Evolutionary conservation across 1,140 invertebrate genomes (phyloP).

Genomic region (Conus ventricosus): DNA sequence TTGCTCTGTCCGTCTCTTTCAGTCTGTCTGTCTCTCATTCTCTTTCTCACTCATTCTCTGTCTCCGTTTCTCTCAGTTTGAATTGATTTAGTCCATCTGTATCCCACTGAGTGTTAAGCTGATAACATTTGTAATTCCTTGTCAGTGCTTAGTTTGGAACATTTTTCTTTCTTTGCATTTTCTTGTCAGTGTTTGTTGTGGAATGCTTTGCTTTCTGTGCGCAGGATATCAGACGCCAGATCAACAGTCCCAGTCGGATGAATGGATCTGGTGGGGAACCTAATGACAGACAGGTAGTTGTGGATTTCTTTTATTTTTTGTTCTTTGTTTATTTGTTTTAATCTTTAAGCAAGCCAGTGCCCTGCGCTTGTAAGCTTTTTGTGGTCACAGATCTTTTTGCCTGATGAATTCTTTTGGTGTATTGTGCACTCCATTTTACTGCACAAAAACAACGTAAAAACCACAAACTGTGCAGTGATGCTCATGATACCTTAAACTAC

Average conservation of each 20-base stretch:
- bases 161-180: background rate
- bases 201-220: constrained; percentile 53
- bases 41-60: no score
- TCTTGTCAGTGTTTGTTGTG: background rate
- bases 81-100: background rate
- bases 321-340: background rate
- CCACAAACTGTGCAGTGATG: no score
- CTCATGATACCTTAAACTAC: no score
- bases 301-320: background rate
- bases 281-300: constrained; percentile 83
- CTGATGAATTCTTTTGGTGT: background rate
- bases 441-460: no score
- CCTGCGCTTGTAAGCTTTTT: background rate
- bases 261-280: constrained; percentile 80
- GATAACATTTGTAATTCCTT: no score
- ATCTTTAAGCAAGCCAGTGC: no score
- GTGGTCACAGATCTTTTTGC: background rate
- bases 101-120: no score
- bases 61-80: background rate
- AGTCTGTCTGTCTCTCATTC: background rate
- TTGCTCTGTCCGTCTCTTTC: no score
- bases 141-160: no score
- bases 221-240: constrained; percentile 92
- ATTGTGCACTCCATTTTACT: no score
- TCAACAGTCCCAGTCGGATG: constrained; percentile 72